Conservation (phyloP, 2,797 vertebrate species). For the Aulostomus chinensis region DNA sequence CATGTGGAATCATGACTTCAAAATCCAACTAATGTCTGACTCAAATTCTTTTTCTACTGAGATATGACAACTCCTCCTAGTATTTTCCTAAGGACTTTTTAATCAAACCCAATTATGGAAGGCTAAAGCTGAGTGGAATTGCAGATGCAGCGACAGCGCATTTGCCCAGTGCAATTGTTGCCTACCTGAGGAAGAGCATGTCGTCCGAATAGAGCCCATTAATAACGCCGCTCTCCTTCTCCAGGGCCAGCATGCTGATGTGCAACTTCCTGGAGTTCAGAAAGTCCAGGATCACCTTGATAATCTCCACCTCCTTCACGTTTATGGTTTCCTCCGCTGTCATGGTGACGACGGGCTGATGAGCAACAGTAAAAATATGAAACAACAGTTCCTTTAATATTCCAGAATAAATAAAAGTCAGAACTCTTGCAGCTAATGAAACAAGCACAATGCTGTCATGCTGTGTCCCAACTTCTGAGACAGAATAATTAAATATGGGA, state of each 20-base stretch:
- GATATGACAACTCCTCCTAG: background rate
- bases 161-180: no score
- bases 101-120: no score
- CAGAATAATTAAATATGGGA: no score
- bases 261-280: conserved; percentile 95
- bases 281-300: conserved; percentile 97
- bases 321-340: conserved; percentile 98
- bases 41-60: background rate
- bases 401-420: no score
- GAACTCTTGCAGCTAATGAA: no score
- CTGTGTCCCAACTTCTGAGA: no score
- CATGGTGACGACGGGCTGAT: conserved; percentile 85
- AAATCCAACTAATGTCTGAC: background rate
- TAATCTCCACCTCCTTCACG: conserved; percentile 98
- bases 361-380: background rate
- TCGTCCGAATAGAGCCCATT: conserved; percentile 98
- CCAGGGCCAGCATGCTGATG: conserved; percentile 97
- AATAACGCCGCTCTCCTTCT: conserved; percentile 98
- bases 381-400: background rate
- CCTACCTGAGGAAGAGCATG: conserved; percentile 97
- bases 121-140: no score
- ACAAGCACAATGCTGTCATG: no score
- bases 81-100: no score
- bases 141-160: no score
- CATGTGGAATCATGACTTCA: background rate